Evolutionary conservation across 2,888 invertebrate genomes (phyloP), one percentile per base, ranked within the genome.

Genomic region (Falcaria lacertinaria): DNA sequence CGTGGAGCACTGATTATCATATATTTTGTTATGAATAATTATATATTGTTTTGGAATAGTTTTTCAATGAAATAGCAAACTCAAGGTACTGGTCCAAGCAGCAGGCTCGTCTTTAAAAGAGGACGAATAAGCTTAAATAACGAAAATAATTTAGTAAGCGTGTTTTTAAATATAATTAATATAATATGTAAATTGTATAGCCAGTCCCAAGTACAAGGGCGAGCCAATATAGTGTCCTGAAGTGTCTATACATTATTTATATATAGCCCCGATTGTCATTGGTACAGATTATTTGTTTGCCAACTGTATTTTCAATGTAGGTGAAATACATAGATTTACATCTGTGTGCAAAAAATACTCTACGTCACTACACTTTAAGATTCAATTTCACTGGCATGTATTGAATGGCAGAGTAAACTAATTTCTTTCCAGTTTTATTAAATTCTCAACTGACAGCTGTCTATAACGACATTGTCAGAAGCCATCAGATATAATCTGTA

Each of bases 181-280:
- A 7, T 22, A 22, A 22, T 6, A 22, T 22, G 6, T 5, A 22
- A 22, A 6, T 7, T 36, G 17, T 19, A n/a, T n/a, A n/a, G n/a
- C n/a, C 19, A 19, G n/a, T 22, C 22, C 11, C 37, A 37, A 37
- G 37, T 14, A 37, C 22, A n/a, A 8, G 15, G 14, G 50, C 52
- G 45, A 53, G 46, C 61, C 44, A 46, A 48, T 39, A 42, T 53
- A 57, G 57, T 55, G 52, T 55, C 55, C 47, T 48, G 50, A 43
- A 50, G 43, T 52, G 48, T 58, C 48, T 61, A 47, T 60, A 60
- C 53, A 61, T 48, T 44, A n/a, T 60, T 54, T 59, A 52, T 60
- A 60, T 51, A 60, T 34, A 43, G 45, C 55, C 42, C 56, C 48
- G 22, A 22, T 22, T 25, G 14, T 22, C 11, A 3, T 28, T 11